Evolutionary conservation across 2,888 invertebrate species (phyloP).

Genomic region (Dexiosoma caninum): DNA sequence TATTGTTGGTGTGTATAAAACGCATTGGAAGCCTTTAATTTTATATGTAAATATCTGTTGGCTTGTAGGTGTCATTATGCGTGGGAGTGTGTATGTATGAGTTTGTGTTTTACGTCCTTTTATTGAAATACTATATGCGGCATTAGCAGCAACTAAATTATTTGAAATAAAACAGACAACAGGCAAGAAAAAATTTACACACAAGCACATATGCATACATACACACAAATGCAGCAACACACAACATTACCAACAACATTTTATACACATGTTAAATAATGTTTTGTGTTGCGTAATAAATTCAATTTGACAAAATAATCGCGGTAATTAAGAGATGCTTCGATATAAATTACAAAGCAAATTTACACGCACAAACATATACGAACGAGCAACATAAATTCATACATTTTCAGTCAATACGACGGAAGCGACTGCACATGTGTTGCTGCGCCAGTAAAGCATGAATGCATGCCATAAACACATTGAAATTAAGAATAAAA

Average conservation of each 20-base stretch:
- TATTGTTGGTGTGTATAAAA: background rate
- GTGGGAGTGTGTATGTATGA: background rate
- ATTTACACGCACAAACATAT: slow-evolving; percentile 32
- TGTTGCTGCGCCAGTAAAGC: background rate
- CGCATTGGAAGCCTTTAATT: slow-evolving; percentile 1
- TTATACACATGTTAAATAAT: slow-evolving; percentile 63
- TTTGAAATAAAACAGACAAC: slow-evolving; percentile 37
- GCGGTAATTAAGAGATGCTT: slow-evolving; percentile 64
- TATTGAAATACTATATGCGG: slow-evolving; percentile 37
- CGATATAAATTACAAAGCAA: slow-evolving; percentile 64
- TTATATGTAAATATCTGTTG: background rate
- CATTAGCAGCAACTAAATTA: slow-evolving; percentile 49
- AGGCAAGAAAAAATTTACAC: background rate
- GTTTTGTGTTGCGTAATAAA: slow-evolving; percentile 62
- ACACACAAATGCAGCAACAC: slow-evolving; percentile 13
- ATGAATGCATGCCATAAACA: slow-evolving; percentile 6
- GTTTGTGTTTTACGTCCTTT: background rate
- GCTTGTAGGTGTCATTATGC: slow-evolving; percentile 3
- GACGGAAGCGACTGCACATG: background rate
- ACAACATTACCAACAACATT: slow-evolving; percentile 38
- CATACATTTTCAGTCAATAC: background rate
- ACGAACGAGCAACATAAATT: background rate
- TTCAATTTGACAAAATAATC: slow-evolving; percentile 65
- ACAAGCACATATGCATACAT: slow-evolving; percentile 20
- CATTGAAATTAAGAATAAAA: background rate